Evolutionary conservation across 2,113 vertebrate genomes (phyloP), one percentile per base, ranked within the genome.

Genomic region (Percina caprodes): DNA sequence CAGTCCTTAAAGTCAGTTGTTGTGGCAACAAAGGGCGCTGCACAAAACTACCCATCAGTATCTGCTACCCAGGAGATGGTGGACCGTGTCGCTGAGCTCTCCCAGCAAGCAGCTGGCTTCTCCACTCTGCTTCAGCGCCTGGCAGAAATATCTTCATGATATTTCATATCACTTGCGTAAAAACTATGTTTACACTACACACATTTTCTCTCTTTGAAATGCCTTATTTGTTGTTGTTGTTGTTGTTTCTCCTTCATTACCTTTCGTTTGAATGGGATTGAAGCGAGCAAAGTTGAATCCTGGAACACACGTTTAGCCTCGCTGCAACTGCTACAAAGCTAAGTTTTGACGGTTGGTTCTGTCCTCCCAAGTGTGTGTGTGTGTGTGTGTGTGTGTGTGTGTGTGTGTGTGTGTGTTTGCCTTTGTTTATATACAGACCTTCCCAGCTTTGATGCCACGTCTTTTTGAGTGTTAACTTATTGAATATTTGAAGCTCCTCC

Each of bases 11-110:
- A 96, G 82, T 91, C 95, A 18, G 96, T 97, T 0, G 97, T 97
- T 1, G 95, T 97, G 60, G 96, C 97, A 4, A 96, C 97, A 68
- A 98, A 98, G 87, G 96, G 95, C 0, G 97, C 97, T 0, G 97
- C 96, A 26, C 93, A 97, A 69, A 96, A 95, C 87, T 98, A 98
- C 92, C 97, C 97, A 0, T 97, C 97, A 0, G 89, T 94, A 16
- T 89, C 96, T 0, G 96, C 96, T 0, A 92, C 94, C 3, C 96
- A 95, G 86, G 96, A 97, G 88, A 97, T 97, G 96, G 93, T 94
- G 4, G 94, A 96, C 69, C 91, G 96, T 0, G 97, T 98, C 21
- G 94, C 94, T 0, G 96, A 97, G 82, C 95, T 98, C 59, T 96
- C 96, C 30, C 96, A 95, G 68, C 96, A 95, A 59, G 97, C 97